Conservation (phyloP, 35 echinoderm and acorn worm genomes). For the Ophiothrix spiculata region DNA sequence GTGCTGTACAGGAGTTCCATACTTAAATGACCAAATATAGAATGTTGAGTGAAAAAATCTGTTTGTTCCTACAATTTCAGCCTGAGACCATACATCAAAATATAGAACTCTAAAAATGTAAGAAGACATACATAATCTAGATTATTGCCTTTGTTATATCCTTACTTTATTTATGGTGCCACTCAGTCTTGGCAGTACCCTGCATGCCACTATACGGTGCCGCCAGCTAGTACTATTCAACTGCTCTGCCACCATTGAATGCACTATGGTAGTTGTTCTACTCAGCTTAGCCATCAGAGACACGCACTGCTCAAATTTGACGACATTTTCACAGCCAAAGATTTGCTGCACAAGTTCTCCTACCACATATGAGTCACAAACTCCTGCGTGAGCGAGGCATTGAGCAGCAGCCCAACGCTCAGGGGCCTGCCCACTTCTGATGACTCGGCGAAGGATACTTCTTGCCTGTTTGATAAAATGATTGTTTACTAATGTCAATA, state of each 20-base stretch:
- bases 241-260: slow-evolving; percentile 97
- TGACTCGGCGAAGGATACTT: slow-evolving; percentile 57
- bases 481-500: no score
- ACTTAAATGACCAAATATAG: no score
- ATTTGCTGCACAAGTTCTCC: slow-evolving; percentile 88
- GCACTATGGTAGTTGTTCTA: slow-evolving; percentile 68
- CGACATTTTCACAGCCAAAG: slow-evolving; percentile 67
- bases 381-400: slow-evolving; percentile 92
- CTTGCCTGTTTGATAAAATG: no score
- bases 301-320: slow-evolving; percentile 82
- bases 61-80: no score
- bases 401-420: slow-evolving; percentile 94
- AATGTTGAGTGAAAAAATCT: no score
- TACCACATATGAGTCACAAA: slow-evolving; percentile 93
- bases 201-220: slow-evolving; percentile 77
- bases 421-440: slow-evolving; percentile 56
- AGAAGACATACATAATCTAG: no score
- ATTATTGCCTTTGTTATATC: no score
- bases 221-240: slow-evolving; percentile 97
- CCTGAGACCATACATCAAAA: no score
- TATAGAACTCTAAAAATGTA: no score
- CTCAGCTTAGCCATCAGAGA: slow-evolving; percentile 80
- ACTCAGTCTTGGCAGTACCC: slow-evolving; percentile 68
- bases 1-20: no score
- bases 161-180: slow-evolving; percentile 91